Conservation (phyloP, 2,113 vertebrate genomes). For the Halcyon senegalensis region DNA sequence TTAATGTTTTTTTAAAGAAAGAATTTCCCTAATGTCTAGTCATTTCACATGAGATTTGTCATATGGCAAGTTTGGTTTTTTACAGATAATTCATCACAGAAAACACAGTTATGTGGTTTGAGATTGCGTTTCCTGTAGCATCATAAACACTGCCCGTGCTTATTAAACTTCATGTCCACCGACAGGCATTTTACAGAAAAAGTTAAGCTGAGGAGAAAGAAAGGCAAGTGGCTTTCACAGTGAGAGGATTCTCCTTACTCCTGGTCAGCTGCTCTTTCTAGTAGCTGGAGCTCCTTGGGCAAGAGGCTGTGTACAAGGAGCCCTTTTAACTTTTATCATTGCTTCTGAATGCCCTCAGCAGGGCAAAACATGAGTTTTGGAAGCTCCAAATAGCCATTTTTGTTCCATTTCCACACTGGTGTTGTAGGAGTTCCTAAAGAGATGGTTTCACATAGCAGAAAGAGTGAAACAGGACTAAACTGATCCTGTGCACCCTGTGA, state of each 20-base stretch:
- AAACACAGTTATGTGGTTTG: neutral
- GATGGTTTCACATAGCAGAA: neutral
- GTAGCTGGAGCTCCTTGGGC: neutral
- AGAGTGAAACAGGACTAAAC: neutral
- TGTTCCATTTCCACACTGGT: neutral
- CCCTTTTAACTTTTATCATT: neutral
- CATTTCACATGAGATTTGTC: neutral
- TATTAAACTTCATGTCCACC: neutral
- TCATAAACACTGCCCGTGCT: neutral
- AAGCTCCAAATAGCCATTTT: neutral
- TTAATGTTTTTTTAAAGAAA: neutral
- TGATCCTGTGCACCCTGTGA: neutral
- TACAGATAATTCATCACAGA: neutral
- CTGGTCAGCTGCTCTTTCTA: neutral
- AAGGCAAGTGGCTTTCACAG: neutral
- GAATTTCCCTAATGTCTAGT: neutral
- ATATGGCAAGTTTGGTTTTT: fast-evolving
- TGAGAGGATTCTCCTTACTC: neutral
- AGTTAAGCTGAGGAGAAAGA: neutral
- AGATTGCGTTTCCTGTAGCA: neutral
- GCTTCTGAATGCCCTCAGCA: neutral
- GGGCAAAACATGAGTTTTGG: neutral
- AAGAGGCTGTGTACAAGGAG: neutral
- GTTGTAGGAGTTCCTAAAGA: neutral
- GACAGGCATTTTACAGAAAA: neutral